Base-by-base conservation (phyloP, 2,797 vertebrate genomes). In the Sebastiscus tertius region DNA sequence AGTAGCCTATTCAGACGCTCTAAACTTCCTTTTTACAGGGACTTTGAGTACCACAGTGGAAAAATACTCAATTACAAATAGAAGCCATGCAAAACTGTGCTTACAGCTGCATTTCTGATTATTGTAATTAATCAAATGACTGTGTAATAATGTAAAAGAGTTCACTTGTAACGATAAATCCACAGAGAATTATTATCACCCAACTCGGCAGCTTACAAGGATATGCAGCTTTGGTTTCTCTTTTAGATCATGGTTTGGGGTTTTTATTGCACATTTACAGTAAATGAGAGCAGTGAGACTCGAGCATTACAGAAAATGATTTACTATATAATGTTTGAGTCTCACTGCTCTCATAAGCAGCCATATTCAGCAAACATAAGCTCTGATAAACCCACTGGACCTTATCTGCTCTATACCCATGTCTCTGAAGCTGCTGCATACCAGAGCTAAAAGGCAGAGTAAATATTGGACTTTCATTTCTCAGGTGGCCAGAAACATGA, bases 391-490 rank as follows among this genome's bases (percentile, higher is more conserved):
- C 34, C n/a, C n/a, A 20, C 8, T 46, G 16, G 26, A 46, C 26
- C 18, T n/a, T 62, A 60, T 58, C 16, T 18, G n/a, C 16, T 20
- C 27, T 11, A 18, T 8, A 22, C 27, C 14, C 11, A 7, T 29
- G 27, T 72, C 22, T 56, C 26, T 75, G 27, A 66, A 67, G 33
- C 26, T 67, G 55, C 20, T 27, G 22, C 12, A 71, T 12, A 39
- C 31, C 11, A 42, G 8, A 62, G 75, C 39, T 70, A 18, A 46
- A n/a, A 34, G n/a, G 58, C 27, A 63, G 13, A 33, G 52, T 52
- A 59, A 73, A 64, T 74, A 78, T 78, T 64, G 16, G 46, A 56
- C 56, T 67, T 76, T 62, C 42, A 75, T 74, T 79, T 64, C 24
- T 60, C 29, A 59, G 26, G 36, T 42, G 54, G 59, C 10, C 39